Base-by-base conservation (phyloP, 1,140 invertebrate species). In the Manduca sexta region DNA sequence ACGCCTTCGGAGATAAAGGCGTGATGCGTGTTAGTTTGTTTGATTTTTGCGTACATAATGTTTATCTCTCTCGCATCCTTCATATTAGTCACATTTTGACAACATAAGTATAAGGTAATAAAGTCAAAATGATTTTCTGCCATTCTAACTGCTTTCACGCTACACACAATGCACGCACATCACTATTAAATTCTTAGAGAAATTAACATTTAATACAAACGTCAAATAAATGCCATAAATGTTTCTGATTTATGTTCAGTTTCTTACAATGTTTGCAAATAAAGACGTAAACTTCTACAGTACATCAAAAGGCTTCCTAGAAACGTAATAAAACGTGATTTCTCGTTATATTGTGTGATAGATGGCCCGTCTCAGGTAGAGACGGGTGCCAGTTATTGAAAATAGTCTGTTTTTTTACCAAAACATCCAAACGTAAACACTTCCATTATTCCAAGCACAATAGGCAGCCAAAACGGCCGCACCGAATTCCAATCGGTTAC, bases 341-440 rank as follows among this genome's bases (percentile, higher is more conserved):
- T 65, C 75, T 79, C 70, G 63, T 79, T 81, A 81, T 74, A 61
- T 63, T 56, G 49, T 52, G 60, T 84, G 81, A 84, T 80, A 64
- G 75, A 84, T 84, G 77, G 63, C 59, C 49, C 56, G 47, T 58
- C 40, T 45, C 79, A 82, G 81, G 75, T 83, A 84, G 51, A 66
- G 52, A 66, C 54, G 62, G 56, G 42, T 60, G 67, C 47, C 69
- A 66, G 64, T 56, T 66, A 60, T 63, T 46, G 46, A 42, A 51
- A 31, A 52, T 60, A 10, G 21, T 26, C 21, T 26, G 21, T 63
- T 62, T 75, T 68, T 60, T 30, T 12, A 42, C 41, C 45, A 56
- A 74, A 69, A 51, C 53, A 61, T 64, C 74, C 66, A 81, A 84
- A 82, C 72, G 77, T 62, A 83, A 84, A 84, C 74, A 82, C 60